Evolutionary conservation across 2,113 vertebrate species (phyloP).

Genomic region (Thinocorus orbignyianus): DNA sequence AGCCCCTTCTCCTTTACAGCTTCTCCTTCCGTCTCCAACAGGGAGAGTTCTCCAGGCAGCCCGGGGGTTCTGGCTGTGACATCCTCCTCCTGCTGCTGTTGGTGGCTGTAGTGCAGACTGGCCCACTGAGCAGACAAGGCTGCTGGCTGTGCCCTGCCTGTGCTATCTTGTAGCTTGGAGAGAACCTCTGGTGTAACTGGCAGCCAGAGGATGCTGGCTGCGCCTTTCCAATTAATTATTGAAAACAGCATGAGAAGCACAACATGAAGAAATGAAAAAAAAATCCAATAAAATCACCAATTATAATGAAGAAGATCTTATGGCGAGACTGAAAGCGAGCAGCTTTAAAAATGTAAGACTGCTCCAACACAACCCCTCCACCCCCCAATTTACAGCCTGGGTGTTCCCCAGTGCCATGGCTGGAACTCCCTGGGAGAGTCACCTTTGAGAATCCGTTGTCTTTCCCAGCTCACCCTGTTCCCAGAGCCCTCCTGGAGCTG

Average conservation of each 20-base stretch:
- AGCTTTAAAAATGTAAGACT: neutral
- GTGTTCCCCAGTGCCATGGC: neutral
- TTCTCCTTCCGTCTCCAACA: neutral
- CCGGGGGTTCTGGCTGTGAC: too few relatives aligned
- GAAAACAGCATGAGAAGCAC: neutral
- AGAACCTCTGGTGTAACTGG: neutral
- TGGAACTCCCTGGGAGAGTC: neutral
- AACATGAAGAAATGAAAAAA: neutral
- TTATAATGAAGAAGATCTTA: neutral
- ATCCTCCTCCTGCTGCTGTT: neutral
- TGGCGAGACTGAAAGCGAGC: neutral
- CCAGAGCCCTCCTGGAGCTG: neutral
- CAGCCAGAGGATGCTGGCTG: neutral
- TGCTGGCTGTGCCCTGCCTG: neutral
- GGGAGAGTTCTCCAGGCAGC: neutral
- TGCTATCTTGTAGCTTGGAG: neutral
- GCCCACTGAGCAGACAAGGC: neutral
- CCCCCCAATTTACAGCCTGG: neutral
- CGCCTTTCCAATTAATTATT: conserved; percentile 1
- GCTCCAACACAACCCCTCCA: neutral
- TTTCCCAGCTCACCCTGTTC: neutral
- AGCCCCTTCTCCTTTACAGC: neutral
- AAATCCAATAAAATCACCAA: neutral
- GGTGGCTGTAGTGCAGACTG: neutral
- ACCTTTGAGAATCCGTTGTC: neutral